Conservation (phyloP, 2,888 invertebrate species). For the Amorpha juglandis region DNA sequence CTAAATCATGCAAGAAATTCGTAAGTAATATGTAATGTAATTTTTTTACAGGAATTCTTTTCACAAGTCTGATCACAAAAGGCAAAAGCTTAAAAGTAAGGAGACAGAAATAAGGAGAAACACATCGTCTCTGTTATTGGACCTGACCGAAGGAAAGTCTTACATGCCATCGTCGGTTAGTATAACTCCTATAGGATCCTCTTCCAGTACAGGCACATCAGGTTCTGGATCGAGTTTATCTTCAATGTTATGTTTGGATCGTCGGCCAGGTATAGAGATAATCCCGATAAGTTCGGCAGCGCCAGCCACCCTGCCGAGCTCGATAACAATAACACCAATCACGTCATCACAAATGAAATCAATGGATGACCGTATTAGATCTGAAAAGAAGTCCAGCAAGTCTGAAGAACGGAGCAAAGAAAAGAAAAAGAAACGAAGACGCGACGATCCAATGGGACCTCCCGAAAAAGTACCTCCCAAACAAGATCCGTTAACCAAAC, state of each 20-base stretch:
- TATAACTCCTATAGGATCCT: constrained; percentile 76
- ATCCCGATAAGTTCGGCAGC: constrained; percentile 89
- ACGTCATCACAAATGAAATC: constrained; percentile 83
- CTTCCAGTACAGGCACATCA: constrained; percentile 86
- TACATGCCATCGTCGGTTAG: constrained; percentile 82
- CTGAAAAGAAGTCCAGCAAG: constrained; percentile 76
- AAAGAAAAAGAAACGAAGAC: constrained; percentile 90
- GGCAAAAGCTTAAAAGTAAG: constrained; percentile 85
- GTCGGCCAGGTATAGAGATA: constrained; percentile 92
- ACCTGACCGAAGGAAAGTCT: constrained; percentile 82
- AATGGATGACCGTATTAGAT: constrained; percentile 73
- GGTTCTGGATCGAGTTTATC: constrained; percentile 84
- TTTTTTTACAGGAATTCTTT: constrained; percentile 77
- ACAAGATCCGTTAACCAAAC: constrained; percentile 88
- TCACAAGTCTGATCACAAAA: constrained; percentile 84
- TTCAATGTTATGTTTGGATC: constrained; percentile 86
- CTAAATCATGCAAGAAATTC: too few species aligned
- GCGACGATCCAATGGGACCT: constrained; percentile 92
- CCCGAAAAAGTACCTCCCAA: constrained; percentile 92
- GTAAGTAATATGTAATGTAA: constrained; percentile 1
- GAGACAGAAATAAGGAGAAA: constrained; percentile 78
- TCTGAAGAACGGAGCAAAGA: constrained; percentile 80
- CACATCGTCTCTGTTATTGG: constrained; percentile 76
- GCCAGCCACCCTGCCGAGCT: constrained; percentile 88
- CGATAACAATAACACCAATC: constrained; percentile 94